These are phyloP conservation scores for Drosophila pectinifera DNA, from an alignment of 1,140 invertebrate genomes.

Conservation along the genomic window DNA sequence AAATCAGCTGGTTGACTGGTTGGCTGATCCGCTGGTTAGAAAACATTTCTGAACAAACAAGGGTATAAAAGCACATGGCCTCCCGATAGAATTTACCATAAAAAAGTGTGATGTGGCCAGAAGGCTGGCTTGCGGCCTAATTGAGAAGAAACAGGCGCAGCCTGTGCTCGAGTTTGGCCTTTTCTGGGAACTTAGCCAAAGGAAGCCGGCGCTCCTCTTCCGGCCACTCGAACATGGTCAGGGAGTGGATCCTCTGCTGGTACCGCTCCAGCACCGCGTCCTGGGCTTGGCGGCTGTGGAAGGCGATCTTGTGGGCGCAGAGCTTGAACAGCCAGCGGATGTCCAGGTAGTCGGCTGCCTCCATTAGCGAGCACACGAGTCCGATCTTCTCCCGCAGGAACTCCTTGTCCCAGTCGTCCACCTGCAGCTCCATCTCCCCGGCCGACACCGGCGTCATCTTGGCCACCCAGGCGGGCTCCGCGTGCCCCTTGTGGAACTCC, in stretches of 20 bases:
- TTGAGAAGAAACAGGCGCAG: no score
- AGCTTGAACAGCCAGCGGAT: constrained; percentile 34
- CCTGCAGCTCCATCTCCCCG: constrained; percentile 14
- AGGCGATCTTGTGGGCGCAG: constrained; percentile 16
- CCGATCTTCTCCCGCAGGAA: constrained; percentile 24
- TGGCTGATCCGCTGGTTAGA: neutral
- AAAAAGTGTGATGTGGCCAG: no score
- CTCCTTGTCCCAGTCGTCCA: constrained; percentile 38
- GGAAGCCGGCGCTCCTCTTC: no score
- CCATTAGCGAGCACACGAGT: constrained; percentile 1
- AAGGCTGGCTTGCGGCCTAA: no score
- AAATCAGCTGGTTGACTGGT: neutral
- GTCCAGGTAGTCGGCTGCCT: constrained; percentile 33
- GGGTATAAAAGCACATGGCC: neutral
- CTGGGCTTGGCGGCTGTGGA: neutral
- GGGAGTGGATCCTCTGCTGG: neutral
- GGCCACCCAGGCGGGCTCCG: constrained; percentile 27
- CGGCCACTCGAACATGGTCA: constrained; percentile 2
- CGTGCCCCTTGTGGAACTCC: constrained; percentile 24
- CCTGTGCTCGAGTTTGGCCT: neutral
- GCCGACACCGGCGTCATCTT: neutral
- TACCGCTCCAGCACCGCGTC: neutral
- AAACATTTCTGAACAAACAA: constrained; percentile 3
- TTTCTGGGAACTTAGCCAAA: neutral
- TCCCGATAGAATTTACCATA: neutral